Evolutionary conservation across 1,140 invertebrate genomes (phyloP).

Genomic region (Lordiphosa clarofinis): DNA sequence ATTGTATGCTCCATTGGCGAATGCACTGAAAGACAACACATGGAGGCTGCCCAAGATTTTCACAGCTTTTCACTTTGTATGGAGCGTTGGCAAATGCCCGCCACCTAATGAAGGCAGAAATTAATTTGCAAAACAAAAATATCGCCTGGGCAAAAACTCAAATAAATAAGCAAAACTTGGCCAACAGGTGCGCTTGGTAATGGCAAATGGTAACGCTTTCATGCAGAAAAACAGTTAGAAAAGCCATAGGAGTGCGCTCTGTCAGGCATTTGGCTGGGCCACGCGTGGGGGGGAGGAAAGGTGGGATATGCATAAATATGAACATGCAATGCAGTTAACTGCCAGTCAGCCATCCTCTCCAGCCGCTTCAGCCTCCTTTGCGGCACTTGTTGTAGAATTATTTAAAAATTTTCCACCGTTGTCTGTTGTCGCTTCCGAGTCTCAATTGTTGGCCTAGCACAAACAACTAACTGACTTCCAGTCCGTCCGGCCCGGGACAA

Average conservation of each 20-base stretch:
- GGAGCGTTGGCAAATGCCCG: constrained; percentile 13
- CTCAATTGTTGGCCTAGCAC: constrained; percentile 51
- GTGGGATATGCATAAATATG: constrained; percentile 27
- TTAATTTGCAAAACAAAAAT: constrained; percentile 58
- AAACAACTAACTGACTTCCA: constrained; percentile 39
- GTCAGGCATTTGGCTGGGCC: constrained; percentile 37
- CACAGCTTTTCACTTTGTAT: constrained; percentile 54
- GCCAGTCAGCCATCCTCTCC: constrained; percentile 17
- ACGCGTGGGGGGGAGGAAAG: constrained; percentile 46
- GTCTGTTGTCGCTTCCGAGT: constrained; percentile 17
- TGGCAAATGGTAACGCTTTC: constrained; percentile 44
- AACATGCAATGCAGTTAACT: constrained; percentile 26
- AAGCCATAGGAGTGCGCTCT: constrained; percentile 53
- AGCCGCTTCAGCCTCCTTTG: constrained; percentile 15
- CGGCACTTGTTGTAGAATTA: constrained; percentile 16
- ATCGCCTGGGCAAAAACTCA: constrained; percentile 26
- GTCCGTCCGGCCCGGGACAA: constrained; percentile 13
- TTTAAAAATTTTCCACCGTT: constrained; percentile 37
- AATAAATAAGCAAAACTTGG: constrained; percentile 26
- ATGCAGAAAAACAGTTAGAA: constrained; percentile 72
- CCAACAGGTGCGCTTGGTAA: constrained; percentile 37
- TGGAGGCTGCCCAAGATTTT: constrained; percentile 24
- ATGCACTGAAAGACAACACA: no score
- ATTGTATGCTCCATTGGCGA: constrained; percentile 50
- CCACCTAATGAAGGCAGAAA: constrained; percentile 62